phyloP scores from a whole-genome alignment of 2,888 invertebrate species.

The Synergus itoensis region DNA sequence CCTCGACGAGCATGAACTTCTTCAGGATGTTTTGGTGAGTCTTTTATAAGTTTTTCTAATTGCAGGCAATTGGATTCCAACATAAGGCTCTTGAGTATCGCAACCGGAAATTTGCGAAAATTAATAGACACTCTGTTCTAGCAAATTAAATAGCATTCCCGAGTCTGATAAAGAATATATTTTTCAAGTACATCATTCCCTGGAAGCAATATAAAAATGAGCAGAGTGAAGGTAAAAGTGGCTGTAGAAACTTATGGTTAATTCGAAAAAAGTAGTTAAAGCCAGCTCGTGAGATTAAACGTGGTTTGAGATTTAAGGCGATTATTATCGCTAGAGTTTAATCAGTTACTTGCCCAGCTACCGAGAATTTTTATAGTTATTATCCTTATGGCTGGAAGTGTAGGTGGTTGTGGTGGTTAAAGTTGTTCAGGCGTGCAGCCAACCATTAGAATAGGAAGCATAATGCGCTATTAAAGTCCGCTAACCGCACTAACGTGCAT shows the following conservation, averaged over 20 bases:
- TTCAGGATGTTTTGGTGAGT: conserved; percentile 93
- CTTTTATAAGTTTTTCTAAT: neutral
- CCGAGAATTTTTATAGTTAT: conserved; percentile 35
- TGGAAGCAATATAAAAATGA: conserved; percentile 11
- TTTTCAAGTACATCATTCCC: neutral
- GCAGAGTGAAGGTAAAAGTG: conserved; percentile 4
- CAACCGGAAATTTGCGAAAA: no score
- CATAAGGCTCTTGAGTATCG: no score
- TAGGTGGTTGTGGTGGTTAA: conserved; percentile 36
- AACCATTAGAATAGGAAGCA: conserved; percentile 39
- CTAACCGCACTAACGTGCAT: conserved; percentile 39
- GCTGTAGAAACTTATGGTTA: conserved; percentile 9
- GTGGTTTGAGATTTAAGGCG: conserved; percentile 9
- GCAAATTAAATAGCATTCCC: neutral
- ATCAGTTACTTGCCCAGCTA: conserved; percentile 29
- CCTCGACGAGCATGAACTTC: conserved; percentile 92
- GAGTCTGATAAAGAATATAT: neutral
- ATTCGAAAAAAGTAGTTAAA: conserved; percentile 1
- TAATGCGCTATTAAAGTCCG: conserved; percentile 33
- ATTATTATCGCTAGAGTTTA: conserved; percentile 13
- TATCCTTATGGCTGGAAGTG: conserved; percentile 23
- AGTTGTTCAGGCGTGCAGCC: conserved; percentile 33
- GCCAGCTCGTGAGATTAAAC: neutral
- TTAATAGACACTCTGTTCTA: no score
- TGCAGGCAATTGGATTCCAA: neutral